These are phyloP conservation scores for Lagenorhynchus albirostris DNA, from an alignment of 2,113 vertebrate species.

Conservation along the genomic window DNA sequence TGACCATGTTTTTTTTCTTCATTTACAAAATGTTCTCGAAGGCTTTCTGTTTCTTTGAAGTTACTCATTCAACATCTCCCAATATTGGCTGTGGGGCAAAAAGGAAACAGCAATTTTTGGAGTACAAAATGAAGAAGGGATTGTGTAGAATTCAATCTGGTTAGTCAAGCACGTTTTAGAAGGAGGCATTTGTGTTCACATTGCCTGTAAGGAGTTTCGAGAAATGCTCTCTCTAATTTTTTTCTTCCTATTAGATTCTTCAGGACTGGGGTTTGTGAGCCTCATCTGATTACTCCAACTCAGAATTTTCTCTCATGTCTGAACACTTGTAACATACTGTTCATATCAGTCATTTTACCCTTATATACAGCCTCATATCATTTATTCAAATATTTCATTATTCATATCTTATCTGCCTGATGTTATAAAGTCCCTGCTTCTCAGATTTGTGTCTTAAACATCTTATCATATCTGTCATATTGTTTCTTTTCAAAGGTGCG, in stretches of 20 bases:
- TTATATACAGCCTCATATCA: background rate
- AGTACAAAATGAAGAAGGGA: conserved; percentile 35
- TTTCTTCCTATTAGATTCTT: background rate
- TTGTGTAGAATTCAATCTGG: conserved; percentile 16
- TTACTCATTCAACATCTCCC: background rate
- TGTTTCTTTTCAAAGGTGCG: background rate
- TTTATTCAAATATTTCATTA: conserved; percentile 17
- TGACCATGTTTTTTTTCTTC: background rate
- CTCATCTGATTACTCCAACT: background rate
- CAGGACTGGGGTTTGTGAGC: background rate
- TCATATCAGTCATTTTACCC: background rate
- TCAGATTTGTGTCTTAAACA: background rate
- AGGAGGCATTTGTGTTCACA: conserved; percentile 33
- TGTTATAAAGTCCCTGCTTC: conserved; percentile 1
- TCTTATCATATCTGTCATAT: background rate
- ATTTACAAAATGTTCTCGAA: conserved; percentile 39
- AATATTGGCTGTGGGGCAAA: background rate
- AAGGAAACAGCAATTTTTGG: conserved; percentile 38
- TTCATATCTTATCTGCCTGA: conserved; percentile 1
- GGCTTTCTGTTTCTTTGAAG: conserved; percentile 35
- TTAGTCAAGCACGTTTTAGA: background rate
- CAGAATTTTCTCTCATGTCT: background rate
- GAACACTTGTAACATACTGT: background rate
- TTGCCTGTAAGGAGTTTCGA: conserved; percentile 14
- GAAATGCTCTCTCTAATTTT: background rate